Percentiles rank a stretch among this genome's conserved stretches.
phyloP scores from a whole-genome alignment of 2,113 vertebrate genomes.

The Actenoides hombroni region DNA sequence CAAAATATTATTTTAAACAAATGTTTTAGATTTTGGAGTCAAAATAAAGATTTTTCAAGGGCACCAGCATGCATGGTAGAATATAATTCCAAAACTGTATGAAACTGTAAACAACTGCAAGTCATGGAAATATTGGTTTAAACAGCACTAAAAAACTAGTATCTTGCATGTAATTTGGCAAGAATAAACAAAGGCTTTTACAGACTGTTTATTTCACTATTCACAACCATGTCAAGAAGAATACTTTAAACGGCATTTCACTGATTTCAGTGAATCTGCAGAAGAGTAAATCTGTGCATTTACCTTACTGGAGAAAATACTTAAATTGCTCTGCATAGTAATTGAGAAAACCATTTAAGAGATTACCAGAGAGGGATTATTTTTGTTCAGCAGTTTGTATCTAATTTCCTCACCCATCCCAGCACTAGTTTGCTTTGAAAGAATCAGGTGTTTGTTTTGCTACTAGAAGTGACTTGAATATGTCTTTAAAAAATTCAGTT shows the following conservation, averaged over 20 bases:
- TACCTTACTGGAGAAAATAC: background rate
- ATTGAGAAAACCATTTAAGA: background rate
- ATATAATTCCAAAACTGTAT: background rate
- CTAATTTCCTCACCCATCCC: background rate
- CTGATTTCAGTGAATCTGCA: background rate
- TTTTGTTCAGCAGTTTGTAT: background rate
- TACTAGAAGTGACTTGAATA: background rate
- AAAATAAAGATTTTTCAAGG: constrained; percentile 4
- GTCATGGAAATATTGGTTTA: background rate
- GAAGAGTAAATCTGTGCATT: background rate
- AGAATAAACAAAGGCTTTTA: background rate
- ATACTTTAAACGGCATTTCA: background rate
- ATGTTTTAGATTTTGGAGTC: background rate
- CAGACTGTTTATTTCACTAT: background rate
- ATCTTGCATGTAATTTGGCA: background rate
- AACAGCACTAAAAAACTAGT: background rate
- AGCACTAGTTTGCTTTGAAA: background rate
- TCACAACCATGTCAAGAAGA: background rate
- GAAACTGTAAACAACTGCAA: background rate
- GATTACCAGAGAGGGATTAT: background rate
- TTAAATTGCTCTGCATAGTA: background rate
- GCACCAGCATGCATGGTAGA: background rate
- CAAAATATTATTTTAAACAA: background rate
- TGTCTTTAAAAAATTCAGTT: background rate
- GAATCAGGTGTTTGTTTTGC: background rate